Base-by-base conservation (phyloP, 2,888 invertebrate genomes). In the Drosophila vallismaia region DNA sequence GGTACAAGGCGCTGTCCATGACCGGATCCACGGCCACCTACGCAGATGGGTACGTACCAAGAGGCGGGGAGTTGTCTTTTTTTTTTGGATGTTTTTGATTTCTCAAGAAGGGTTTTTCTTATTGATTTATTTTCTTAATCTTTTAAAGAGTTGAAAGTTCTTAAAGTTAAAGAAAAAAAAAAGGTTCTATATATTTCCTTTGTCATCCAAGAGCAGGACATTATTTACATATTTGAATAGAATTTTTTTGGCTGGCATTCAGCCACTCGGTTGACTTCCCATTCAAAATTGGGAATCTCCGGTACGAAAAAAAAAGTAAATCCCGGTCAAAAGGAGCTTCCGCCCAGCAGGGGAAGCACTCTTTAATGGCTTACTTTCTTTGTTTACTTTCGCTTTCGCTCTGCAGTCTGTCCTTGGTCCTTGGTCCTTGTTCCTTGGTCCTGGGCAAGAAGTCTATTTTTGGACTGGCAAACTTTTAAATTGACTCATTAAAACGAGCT, bases 1-100 rank as follows among this genome's bases (percentile, higher is more conserved):
- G 96, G 75, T 97, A 97, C 91, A 96, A 96, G 87, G 96, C 97
- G n/a, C 92, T 97, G 76, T 94, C 95, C 51, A 92, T 95, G 91
- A 94, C 94, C 26, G 94, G 94, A 24, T 92, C 94, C 50, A 63
- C 75, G 10, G 42, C 54, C 12, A 74, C 66, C 49, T 80, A 74
- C 29, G 69, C 68, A 28, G 84, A 81, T 56, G 81, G 81, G 81
- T 82, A 86, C 55, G 82, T 64, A 60, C 24, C 42, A 14, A 9
- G 1, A 9, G 19, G 1, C 5, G 19, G 19, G 31, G n/a, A 14
- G 2, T 10, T 24, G 6, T 12, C 31, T 24, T 24, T 9, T 0
- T 71, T 56, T 14, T 50, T 57, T 57, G 3, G 19, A 29, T 40
- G n/a, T n/a, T 26, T 31, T 38, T 52, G 45, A 36, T 10, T 36